Conservation (phyloP, 2,113 vertebrate genomes). For the Cavia porcellus region DNA sequence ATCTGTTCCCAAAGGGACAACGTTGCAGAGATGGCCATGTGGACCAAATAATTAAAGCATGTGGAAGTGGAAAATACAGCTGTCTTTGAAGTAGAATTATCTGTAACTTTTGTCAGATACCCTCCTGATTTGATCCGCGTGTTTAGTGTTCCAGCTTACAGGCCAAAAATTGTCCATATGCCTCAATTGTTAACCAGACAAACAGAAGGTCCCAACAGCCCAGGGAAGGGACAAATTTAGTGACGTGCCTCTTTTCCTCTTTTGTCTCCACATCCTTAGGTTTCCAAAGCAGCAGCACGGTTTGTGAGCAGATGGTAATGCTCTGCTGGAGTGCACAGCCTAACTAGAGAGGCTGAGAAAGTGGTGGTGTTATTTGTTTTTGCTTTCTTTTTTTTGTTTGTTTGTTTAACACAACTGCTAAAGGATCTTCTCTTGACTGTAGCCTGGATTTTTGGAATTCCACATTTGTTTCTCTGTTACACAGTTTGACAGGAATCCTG, state of each 20-base stretch:
- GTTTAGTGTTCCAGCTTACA: not conserved
- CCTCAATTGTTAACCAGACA: not conserved
- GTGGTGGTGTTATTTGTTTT: not conserved
- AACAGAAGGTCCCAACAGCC: not conserved
- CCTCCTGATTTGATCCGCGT: constrained; percentile 36
- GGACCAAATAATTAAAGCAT: constrained; percentile 26
- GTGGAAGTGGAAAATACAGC: constrained; percentile 27
- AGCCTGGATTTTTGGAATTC: not conserved
- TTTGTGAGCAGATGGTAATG: not conserved
- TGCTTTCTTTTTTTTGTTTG: not conserved
- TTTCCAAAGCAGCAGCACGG: not conserved
- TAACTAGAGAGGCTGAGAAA: not conserved
- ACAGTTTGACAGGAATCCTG: not conserved
- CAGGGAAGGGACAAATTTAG: not conserved
- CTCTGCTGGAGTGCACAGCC: not conserved
- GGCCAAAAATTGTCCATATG: not conserved
- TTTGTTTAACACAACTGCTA: not conserved
- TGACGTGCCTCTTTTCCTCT: not conserved
- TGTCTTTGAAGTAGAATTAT: constrained; percentile 70
- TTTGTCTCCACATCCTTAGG: not conserved
- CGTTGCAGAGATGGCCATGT: not conserved
- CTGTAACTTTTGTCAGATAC: constrained; percentile 68
- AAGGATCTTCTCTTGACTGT: not conserved
- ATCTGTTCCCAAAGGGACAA: not conserved
- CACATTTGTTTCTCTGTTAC: not conserved